A percentile compares a stretch with the other conserved stretches of the same genome.
Conservation (phyloP, 1,140 invertebrate genomes). For the Brachionus paranguensis region DNA sequence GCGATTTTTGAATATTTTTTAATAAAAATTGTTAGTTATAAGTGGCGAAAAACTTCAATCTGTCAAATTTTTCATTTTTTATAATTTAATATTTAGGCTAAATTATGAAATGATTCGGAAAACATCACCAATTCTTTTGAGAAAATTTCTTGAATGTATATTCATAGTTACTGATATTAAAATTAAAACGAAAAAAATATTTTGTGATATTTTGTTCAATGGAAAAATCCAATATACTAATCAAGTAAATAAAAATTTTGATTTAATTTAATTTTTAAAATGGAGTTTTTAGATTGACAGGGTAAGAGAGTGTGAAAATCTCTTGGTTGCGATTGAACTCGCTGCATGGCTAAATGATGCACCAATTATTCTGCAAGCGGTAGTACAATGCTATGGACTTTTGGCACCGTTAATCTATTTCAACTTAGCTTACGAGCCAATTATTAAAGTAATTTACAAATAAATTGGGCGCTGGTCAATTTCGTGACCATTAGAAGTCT, state of each 20-base stretch:
- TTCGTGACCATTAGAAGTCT: no score
- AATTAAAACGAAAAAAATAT: constrained; percentile 22
- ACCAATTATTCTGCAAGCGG: constrained; percentile 51
- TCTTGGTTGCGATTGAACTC: constrained; percentile 53
- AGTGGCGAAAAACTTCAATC: no score
- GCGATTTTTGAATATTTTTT: no score
- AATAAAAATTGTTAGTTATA: no score
- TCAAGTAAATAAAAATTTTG: not conserved
- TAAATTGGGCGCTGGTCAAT: no score
- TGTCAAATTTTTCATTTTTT: not conserved
- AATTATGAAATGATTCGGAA: constrained; percentile 38
- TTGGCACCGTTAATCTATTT: constrained; percentile 52
- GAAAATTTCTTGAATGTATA: constrained; percentile 30
- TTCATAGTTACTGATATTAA: constrained; percentile 26
- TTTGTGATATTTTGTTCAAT: constrained; percentile 28
- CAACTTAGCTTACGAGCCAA: constrained; percentile 50
- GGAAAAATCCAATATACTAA: not conserved
- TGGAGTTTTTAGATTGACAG: constrained; percentile 45
- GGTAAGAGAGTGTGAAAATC: constrained; percentile 50
- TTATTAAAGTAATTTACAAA: constrained; percentile 49
- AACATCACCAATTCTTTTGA: not conserved
- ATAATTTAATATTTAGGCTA: not conserved
- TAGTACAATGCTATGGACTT: constrained; percentile 54
- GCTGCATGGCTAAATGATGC: constrained; percentile 55
- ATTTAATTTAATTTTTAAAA: not conserved